Evolutionary conservation across 2,113 vertebrate genomes (phyloP).

Genomic region (Loxodonta africana): DNA sequence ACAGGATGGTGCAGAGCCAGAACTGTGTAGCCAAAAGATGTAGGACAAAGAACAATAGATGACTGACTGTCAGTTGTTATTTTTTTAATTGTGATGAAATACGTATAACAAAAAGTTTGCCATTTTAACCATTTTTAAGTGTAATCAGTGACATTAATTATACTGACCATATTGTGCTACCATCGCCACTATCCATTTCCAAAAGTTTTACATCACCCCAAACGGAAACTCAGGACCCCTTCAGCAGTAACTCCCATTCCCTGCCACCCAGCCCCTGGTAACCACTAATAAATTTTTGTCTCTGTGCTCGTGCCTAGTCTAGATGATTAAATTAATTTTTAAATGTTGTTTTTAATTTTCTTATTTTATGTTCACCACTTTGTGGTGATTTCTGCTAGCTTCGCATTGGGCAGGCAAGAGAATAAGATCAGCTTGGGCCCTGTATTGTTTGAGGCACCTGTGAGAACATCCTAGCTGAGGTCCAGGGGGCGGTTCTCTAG

Average conservation of each 20-base stretch:
- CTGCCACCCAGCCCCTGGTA: background rate
- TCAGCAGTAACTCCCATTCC: background rate
- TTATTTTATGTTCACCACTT: background rate
- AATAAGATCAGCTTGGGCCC: background rate
- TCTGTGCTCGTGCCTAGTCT: background rate
- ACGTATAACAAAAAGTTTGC: too few relatives aligned
- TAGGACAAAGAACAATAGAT: background rate
- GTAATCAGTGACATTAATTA: background rate
- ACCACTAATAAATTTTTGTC: background rate
- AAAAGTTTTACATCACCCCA: background rate
- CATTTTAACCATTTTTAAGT: background rate
- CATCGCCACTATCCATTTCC: background rate
- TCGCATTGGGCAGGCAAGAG: rapidly evolving
- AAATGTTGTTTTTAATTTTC: background rate
- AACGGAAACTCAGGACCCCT: background rate
- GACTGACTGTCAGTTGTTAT: rapidly evolving
- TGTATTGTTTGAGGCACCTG: too few relatives aligned
- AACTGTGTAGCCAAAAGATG: rapidly evolving
- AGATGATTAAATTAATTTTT: too few relatives aligned
- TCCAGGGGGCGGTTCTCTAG: rapidly evolving
- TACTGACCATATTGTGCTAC: background rate
- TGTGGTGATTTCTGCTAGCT: background rate
- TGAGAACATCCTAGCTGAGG: rapidly evolving
- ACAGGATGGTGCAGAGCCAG: rapidly evolving
- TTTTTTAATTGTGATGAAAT: too few relatives aligned